These are phyloP conservation scores for Eupleurogrammus muticus DNA, from an alignment of 2,797 vertebrate genomes.

Conservation along the genomic window DNA sequence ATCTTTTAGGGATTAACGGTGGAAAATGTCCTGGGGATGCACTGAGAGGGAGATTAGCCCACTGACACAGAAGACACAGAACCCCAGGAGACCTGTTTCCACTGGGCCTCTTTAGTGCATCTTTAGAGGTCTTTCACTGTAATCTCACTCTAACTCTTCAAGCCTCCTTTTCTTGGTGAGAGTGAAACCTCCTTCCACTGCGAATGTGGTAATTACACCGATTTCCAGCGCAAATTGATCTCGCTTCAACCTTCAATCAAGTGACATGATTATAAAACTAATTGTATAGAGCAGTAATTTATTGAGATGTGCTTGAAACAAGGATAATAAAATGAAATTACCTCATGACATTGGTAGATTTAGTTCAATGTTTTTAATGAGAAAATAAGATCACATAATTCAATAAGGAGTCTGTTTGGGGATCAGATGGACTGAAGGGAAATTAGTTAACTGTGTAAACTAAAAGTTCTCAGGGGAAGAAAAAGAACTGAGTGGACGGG, in stretches of 20 bases:
- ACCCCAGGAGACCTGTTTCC: constrained; percentile 37
- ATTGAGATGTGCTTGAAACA: constrained; percentile 9
- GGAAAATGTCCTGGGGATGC: constrained; percentile 36
- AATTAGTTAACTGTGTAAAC: constrained; percentile 31
- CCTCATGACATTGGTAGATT: neutral
- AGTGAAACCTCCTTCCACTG: constrained; percentile 19
- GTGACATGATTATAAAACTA: constrained; percentile 23
- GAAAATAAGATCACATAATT: constrained; percentile 15
- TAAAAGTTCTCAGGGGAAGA: constrained; percentile 11
- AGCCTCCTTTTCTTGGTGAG: constrained; percentile 25
- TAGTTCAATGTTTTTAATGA: constrained; percentile 16
- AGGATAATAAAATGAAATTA: neutral
- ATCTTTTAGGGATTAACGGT: constrained; percentile 38
- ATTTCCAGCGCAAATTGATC: constrained; percentile 46
- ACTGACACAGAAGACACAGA: constrained; percentile 57
- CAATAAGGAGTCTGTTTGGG: constrained; percentile 22
- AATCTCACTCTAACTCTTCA: constrained; percentile 42
- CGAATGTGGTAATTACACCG: constrained; percentile 29
- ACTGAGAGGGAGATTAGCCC: constrained; percentile 46
- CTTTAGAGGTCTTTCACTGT: constrained; percentile 31
- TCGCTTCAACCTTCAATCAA: constrained; percentile 5
- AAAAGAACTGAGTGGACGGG: neutral
- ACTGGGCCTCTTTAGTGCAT: constrained; percentile 33
- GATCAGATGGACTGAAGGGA: constrained; percentile 30
- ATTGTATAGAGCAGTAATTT: neutral